Evolutionary conservation across 2,888 invertebrate species (phyloP).

Genomic region (Microctonus aethiopoides): DNA sequence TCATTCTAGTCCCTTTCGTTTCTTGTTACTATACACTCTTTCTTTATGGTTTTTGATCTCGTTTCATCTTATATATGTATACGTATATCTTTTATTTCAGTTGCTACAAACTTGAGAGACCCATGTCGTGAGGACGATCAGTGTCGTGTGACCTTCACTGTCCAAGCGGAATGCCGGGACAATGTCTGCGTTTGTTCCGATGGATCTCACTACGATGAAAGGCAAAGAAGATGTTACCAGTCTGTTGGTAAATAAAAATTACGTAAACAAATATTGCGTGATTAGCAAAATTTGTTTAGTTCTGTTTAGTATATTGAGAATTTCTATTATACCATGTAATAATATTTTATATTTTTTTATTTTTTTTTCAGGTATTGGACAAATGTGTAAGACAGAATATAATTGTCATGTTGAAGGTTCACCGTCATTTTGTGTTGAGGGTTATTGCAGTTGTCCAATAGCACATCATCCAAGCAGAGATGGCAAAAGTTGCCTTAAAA

Average conservation of each 20-base stretch:
- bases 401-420: slow-evolving; percentile 60
- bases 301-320: too few species aligned
- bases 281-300: too few species aligned
- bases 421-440: slow-evolving; percentile 57
- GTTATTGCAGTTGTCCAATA: slow-evolving; percentile 60
- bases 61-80: slow-evolving; percentile 1
- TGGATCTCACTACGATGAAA: slow-evolving; percentile 58
- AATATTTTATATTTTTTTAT: not conserved
- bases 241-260: slow-evolving; percentile 55
- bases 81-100: slow-evolving; percentile 46
- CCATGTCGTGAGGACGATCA: slow-evolving; percentile 60
- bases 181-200: slow-evolving; percentile 60
- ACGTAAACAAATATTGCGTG: too few species aligned
- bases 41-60: not conserved
- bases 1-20: too few species aligned
- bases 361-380: slow-evolving; percentile 54
- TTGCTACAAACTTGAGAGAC: slow-evolving; percentile 58
- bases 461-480: slow-evolving; percentile 58
- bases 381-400: slow-evolving; percentile 57
- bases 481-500: slow-evolving; percentile 56
- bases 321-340: too few species aligned
- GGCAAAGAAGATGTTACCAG: slow-evolving; percentile 59
- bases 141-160: slow-evolving; percentile 61
- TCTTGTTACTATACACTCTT: not conserved
- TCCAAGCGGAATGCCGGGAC: slow-evolving; percentile 60